phyloP scores from a whole-genome alignment of 1,140 invertebrate species.

The Pollicipes pollicipes region DNA sequence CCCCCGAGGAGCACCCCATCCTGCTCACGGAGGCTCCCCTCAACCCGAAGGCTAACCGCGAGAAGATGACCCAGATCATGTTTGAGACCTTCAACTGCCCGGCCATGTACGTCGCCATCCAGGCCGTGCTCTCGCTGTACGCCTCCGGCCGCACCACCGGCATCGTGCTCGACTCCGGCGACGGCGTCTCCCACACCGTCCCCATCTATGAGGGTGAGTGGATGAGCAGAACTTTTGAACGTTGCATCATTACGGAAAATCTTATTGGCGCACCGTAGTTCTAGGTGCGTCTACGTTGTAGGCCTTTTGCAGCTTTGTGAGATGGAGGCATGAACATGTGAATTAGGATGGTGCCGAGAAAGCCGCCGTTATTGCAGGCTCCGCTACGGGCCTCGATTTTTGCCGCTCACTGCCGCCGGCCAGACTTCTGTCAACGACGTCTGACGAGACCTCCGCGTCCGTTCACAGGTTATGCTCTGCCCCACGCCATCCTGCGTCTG shows the following conservation, averaged over 20 bases:
- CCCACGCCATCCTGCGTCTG: slow-evolving; percentile 33
- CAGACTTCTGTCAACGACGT: too few species aligned
- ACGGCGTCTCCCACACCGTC: slow-evolving; percentile 87
- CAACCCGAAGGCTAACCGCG: slow-evolving; percentile 73
- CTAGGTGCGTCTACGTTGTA: too few species aligned
- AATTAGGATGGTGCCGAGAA: too few species aligned
- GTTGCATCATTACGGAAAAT: too few species aligned
- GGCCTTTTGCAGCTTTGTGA: too few species aligned
- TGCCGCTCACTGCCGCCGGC: too few species aligned
- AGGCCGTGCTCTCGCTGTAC: slow-evolving; percentile 78
- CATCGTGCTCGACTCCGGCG: slow-evolving; percentile 79
- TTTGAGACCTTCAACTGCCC: slow-evolving; percentile 87
- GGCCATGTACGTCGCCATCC: slow-evolving; percentile 83
- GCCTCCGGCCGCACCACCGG: slow-evolving; percentile 87
- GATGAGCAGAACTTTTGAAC: not conserved
- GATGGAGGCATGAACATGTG: too few species aligned
- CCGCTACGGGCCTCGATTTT: too few species aligned
- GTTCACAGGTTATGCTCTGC: slow-evolving; percentile 30
- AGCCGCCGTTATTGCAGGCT: too few species aligned
- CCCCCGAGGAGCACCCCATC: slow-evolving; percentile 83
- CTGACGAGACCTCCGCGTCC: slow-evolving; percentile 29
- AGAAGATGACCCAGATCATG: slow-evolving; percentile 85
- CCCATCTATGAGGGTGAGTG: slow-evolving; percentile 60
- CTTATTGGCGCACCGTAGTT: too few species aligned
- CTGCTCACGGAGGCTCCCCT: slow-evolving; percentile 80